Base-by-base conservation (phyloP, 2,888 invertebrate species). In the Branchellion lobata region DNA sequence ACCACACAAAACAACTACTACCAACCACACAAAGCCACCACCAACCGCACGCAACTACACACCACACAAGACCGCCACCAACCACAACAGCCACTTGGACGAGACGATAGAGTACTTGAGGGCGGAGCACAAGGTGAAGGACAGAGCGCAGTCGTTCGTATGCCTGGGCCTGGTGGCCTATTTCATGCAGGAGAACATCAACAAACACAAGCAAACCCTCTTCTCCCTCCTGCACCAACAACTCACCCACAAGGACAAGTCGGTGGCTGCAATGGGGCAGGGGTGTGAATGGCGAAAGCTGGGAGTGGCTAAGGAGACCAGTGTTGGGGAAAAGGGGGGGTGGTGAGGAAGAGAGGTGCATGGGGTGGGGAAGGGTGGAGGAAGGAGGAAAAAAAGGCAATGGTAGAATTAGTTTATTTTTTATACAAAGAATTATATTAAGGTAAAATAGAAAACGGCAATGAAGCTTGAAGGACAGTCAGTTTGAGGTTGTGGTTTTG, bases 141-240 rank as follows among this genome's bases (percentile, higher is more conserved):
- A 93, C 84, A 95, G 93, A 81, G 92, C 93, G 73, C 91, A 92
- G 85, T 95, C 96, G 0, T 96, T 96, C 85, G 92, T 93, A 29
- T 93, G 96, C 1, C 90, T 96, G 71, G 97, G 96, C 0, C 90
- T 95, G 21, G 91, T 97, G 85, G 93, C 95, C 0, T 93, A 95
- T 0, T 95, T 96, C 29, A 92, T 96, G 0, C 93, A 92, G 84
- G 90, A 91, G 79, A 65, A 31, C 18, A 94, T 96, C 74, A 92
- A 92, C 85, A 91, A 90, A 0, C 92, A 93, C 86, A 90, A 96
- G 31, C 91, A 92, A 0, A 91, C 91, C 85, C 94, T 96, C 80
- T 94, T 96, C 92, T 93, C 93, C 84, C 90, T 92, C 1, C 91
- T 95, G 31, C 92, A 92, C 85, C 89, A 90, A 82, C 91, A 92